phyloP scores from a whole-genome alignment of 1,140 invertebrate species.

The Megalopta genalis region DNA sequence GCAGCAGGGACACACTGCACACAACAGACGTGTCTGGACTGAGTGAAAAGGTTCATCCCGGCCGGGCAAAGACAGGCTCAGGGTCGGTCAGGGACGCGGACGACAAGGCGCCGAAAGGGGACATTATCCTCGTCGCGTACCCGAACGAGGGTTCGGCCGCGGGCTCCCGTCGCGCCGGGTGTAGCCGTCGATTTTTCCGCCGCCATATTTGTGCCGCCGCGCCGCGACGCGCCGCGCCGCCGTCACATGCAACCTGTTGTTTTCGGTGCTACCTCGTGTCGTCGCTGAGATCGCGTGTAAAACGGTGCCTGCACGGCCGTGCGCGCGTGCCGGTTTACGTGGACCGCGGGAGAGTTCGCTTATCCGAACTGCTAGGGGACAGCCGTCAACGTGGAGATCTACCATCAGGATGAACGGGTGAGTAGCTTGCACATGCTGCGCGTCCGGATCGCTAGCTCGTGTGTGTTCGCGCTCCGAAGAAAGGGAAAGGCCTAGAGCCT shows the following conservation, averaged over 20 bases:
- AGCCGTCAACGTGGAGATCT: slow-evolving; percentile 53
- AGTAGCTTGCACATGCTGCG: slow-evolving; percentile 35
- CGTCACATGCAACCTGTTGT: slow-evolving; percentile 72
- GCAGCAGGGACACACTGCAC: too few species aligned
- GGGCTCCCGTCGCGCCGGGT: slow-evolving; percentile 2
- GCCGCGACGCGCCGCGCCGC: slow-evolving; percentile 13
- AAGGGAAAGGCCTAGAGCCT: slow-evolving; percentile 28
- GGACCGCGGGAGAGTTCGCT: slow-evolving; percentile 49
- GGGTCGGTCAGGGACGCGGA: too few species aligned
- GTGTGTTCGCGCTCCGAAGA: slow-evolving; percentile 14
- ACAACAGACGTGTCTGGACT: too few species aligned
- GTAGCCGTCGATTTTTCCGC: slow-evolving; percentile 25
- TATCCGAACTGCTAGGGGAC: slow-evolving; percentile 45
- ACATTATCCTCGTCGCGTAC: too few species aligned
- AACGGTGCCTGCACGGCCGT: slow-evolving; percentile 2
- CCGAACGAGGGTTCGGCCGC: background rate
- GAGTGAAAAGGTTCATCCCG: too few species aligned
- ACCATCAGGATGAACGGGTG: slow-evolving; percentile 74
- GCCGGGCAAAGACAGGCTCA: too few species aligned
- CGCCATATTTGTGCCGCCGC: slow-evolving; percentile 55
- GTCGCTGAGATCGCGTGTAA: slow-evolving; percentile 48
- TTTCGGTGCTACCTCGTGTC: slow-evolving; percentile 63
- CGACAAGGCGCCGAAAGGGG: too few species aligned
- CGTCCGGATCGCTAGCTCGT: background rate
- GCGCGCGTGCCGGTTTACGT: background rate